Base-by-base conservation (phyloP, 2,888 invertebrate species). In the Drosophila pegasa region DNA sequence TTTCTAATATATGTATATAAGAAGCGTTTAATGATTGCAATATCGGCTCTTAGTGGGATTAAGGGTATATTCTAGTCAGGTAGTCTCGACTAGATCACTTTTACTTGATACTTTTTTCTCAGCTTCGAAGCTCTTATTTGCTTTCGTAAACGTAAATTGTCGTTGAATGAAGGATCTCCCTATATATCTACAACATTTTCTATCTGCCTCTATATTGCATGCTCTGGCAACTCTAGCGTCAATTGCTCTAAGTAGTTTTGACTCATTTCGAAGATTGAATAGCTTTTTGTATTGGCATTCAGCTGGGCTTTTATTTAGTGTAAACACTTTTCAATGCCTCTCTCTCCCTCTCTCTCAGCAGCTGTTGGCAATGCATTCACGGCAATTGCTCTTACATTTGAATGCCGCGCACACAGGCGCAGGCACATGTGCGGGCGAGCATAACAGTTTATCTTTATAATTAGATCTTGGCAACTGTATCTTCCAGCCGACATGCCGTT, bases 381-480 rank as follows among this genome's bases (percentile, higher is more conserved):
- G 38, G 41, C 48, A 61, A 74, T 80, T 57, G 56, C 52, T 52
- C 41, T 35, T 25, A 43, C 67, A 71, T 79, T 82, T 64, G 71
- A 71, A 82, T 80, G 77, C 83, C 40, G 14, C 22, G 47, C 83
- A 79, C 75, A 80, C 54, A n/a, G 14, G 2, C 47, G 1, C 31
- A 31, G 12, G 1, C 48, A 62, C 47, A 55, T n/a, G 14, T 12
- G 29, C 10, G 25, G 45, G 58, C 10, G 25, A 48, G 62, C 75
- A 70, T 67, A 77, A 69, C 54, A 37, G 80, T 78, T 62, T 86
- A 82, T 82, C 82, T 82, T 75, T 83, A 75, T 82, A 82, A 82
- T 84, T 81, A 81, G 82, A 83, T 84, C 85, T 63, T 52, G 62
- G 45, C 60, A 68, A 47, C 45, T 61, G 58, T 74, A 76, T 71